These are phyloP conservation scores for Struthidea cinerea DNA, from an alignment of 2,113 vertebrate genomes.

Conservation along the genomic window DNA sequence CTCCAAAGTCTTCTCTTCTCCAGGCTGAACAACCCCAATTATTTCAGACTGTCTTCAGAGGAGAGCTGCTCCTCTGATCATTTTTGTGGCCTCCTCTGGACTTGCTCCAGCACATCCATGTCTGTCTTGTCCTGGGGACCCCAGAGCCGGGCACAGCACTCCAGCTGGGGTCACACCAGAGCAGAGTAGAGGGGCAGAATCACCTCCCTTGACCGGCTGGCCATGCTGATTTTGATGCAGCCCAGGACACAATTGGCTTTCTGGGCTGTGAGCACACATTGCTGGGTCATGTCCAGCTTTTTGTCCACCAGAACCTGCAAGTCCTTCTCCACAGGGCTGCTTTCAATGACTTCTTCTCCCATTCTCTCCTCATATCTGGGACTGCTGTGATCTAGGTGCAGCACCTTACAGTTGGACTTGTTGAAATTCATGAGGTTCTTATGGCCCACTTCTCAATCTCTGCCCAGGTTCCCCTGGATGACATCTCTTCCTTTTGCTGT, in stretches of 20 bases:
- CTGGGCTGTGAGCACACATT: background rate
- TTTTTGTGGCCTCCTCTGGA: background rate
- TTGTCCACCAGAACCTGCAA: background rate
- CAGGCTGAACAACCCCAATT: background rate
- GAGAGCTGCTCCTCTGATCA: background rate
- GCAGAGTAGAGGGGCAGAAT: background rate
- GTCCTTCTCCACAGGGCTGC: background rate
- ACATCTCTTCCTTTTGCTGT: background rate
- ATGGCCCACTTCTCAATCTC: background rate
- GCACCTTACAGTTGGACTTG: background rate
- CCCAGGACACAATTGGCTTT: background rate
- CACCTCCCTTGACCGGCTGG: background rate
- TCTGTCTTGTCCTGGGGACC: background rate
- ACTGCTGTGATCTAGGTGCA: background rate
- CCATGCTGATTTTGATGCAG: rapidly evolving
- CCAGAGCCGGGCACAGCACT: background rate
- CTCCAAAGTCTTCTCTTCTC: background rate
- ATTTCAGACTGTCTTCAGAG: background rate
- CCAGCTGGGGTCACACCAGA: background rate
- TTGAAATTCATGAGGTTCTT: background rate
- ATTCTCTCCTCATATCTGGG: background rate
- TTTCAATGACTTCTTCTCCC: background rate
- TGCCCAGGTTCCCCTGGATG: background rate
- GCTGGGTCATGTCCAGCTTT: background rate
- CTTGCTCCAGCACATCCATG: background rate